phyloP scores from a whole-genome alignment of 2,888 invertebrate species.

The Agrilus mali region DNA sequence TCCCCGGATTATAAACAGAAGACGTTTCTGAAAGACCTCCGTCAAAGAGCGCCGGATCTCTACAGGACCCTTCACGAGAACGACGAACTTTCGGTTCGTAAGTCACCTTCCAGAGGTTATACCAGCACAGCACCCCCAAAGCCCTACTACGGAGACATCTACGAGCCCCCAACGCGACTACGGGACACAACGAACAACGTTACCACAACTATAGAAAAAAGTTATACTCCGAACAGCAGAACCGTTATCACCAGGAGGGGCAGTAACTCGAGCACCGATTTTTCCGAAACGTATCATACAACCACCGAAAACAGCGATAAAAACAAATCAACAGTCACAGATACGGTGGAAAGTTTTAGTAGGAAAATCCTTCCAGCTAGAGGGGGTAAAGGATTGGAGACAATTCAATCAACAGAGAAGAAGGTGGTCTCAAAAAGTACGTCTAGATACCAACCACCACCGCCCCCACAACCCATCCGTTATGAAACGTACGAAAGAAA shows the following conservation, averaged over 20 bases:
- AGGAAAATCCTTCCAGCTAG: slow-evolving; percentile 55
- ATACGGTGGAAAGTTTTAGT: slow-evolving; percentile 55
- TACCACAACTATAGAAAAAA: slow-evolving; percentile 25
- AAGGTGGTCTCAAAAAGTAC: slow-evolving; percentile 57
- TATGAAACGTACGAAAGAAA: slow-evolving; percentile 45
- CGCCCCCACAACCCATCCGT: slow-evolving; percentile 33
- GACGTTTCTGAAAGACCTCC: slow-evolving; percentile 54
- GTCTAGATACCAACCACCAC: slow-evolving; percentile 26
- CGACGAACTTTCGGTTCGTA: slow-evolving; percentile 25
- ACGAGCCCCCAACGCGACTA: slow-evolving; percentile 34
- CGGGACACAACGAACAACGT: slow-evolving; percentile 18
- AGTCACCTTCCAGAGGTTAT: slow-evolving; percentile 28
- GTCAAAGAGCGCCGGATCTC: slow-evolving; percentile 58
- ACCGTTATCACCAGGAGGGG: slow-evolving; percentile 43
- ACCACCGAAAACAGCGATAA: slow-evolving; percentile 56
- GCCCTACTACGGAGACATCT: slow-evolving; percentile 29
- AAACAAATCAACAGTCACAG: slow-evolving; percentile 53
- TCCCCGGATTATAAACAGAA: slow-evolving; percentile 45
- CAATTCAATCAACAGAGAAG: slow-evolving; percentile 57
- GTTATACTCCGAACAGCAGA: slow-evolving; percentile 33
- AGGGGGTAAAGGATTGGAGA: slow-evolving; percentile 51
- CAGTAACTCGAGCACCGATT: slow-evolving; percentile 56
- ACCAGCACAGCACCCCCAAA: slow-evolving; percentile 22
- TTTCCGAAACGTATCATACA: slow-evolving; percentile 58
- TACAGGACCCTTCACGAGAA: slow-evolving; percentile 59